A percentile compares a stretch with the other conserved stretches of the same genome.
Conservation (phyloP, 2,113 vertebrate genomes). For the Brachyhypopomus occidentalis region DNA sequence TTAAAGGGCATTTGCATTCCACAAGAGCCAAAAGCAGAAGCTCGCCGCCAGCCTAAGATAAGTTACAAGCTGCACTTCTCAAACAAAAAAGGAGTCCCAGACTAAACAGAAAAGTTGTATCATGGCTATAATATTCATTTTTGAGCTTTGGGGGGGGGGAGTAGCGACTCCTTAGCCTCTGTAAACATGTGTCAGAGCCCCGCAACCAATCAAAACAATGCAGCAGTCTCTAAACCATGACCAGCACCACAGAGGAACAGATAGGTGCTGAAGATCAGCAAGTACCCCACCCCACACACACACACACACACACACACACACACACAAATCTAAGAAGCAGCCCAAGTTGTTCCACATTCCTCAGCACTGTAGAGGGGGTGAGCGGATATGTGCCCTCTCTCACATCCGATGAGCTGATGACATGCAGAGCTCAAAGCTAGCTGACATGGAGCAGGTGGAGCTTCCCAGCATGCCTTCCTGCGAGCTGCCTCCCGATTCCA, state of each 20-base stretch:
- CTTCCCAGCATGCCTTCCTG: constrained; percentile 32
- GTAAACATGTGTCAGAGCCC: no score
- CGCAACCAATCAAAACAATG: no score
- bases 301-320: no score
- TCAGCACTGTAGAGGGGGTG: not conserved
- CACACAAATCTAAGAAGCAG: not conserved
- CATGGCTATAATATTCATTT: not conserved
- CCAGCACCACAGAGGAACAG: not conserved
- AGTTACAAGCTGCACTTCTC: not conserved
- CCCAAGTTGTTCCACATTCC: not conserved
- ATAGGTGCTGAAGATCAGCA: not conserved
- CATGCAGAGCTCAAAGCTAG: constrained; percentile 45
- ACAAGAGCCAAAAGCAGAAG: not conserved
- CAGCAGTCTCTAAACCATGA: not conserved
- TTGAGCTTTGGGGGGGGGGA: not conserved
- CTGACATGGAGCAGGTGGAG: constrained; percentile 7
- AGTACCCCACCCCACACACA: not conserved
- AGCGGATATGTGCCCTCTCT: not conserved
- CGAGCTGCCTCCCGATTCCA: constrained; percentile 13
- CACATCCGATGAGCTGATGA: constrained; percentile 31
- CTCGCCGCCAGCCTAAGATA: not conserved
- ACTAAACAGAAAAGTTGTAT: no score
- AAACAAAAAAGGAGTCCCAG: constrained; percentile 5
- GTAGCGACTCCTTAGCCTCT: not conserved
- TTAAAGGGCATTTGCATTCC: not conserved